Evolutionary conservation across 2,113 vertebrate species (phyloP).

Genomic region (Diadophis punctatus): DNA sequence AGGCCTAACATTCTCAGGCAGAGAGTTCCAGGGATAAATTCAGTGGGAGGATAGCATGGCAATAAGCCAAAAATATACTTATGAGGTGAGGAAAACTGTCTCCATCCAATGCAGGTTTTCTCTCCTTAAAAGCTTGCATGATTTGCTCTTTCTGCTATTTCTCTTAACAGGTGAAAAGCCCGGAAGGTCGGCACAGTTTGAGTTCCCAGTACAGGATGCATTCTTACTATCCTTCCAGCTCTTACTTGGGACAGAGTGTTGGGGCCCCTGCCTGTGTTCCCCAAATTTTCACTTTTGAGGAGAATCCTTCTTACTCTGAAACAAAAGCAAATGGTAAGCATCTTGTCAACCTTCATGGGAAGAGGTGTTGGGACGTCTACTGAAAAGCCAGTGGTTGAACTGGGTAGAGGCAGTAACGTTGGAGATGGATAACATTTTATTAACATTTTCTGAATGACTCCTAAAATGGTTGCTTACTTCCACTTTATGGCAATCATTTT

Average conservation of each 20-base stretch:
- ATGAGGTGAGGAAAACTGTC: accelerated
- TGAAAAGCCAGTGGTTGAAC: neutral
- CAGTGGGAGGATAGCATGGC: neutral
- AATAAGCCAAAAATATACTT: no score
- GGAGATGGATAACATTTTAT: neutral
- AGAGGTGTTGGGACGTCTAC: accelerated
- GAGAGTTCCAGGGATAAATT: neutral
- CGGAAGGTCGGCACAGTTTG: conserved; percentile 77
- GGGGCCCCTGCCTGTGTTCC: conserved; percentile 68
- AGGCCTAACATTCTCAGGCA: neutral
- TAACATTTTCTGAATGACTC: neutral
- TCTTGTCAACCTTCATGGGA: neutral
- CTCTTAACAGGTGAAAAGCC: conserved; percentile 74
- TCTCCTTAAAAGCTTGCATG: neutral
- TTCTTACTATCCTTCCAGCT: conserved; percentile 83
- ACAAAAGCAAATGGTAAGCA: conserved; percentile 79
- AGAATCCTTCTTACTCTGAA: conserved; percentile 73
- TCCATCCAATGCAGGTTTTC: accelerated
- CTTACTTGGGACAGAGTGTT: conserved; percentile 84
- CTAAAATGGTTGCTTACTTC: neutral
- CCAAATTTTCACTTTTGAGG: conserved; percentile 80
- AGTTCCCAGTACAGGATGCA: conserved; percentile 89
- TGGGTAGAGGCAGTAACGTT: neutral
- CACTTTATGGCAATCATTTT: neutral
- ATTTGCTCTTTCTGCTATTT: conserved; percentile 37